Evolutionary conservation across 2,797 vertebrate genomes (phyloP), one percentile per base, ranked within the genome.

Genomic region (Aulostomus chinensis): DNA sequence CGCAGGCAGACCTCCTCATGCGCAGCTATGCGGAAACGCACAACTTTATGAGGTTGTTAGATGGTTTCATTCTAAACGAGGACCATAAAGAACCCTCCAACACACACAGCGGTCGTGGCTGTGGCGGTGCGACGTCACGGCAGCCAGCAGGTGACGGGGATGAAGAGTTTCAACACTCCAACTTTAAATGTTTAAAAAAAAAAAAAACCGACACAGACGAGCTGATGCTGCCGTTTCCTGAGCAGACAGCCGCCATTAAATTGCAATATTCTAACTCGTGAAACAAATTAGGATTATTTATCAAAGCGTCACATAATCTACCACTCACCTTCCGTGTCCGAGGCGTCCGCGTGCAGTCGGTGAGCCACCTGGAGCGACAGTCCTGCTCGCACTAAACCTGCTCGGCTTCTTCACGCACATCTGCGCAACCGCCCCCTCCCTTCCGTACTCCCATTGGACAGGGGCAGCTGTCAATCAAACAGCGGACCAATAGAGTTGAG

Each of bases 271-370:
- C n/a, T n/a, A n/a, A n/a, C n/a, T n/a, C n/a, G n/a, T n/a, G n/a
- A n/a, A n/a, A 31, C 25, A 1, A 2, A 13, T 21, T 3, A n/a
- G 1, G 0, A 2, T 8, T 0, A 2, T 17, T 12, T 6, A 3
- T 3, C 1, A 3, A 15, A 3, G 12, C 12, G 5, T 13, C 0
- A 5, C 0, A 18, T 7, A 4, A 21, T n/a, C 1, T 15, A 4
- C 2, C 0, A 3, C 72, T 73, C 30, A 81, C 78, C 78, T 80
- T 76, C n/a, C n/a, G 31, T 58, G 53, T 58, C 60, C 42, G 7
- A 15, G 18, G 31, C 7, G 2, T 25, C 49, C n/a, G 24, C 60
- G 14, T 4, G 42, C 25, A 14, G 17, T 12, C 40, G 53, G 53
- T 43, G 35, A 10, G 36, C 51, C 5, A 34, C 10, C 34, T 2